A percentile compares a stretch with the other conserved stretches of the same genome.
phyloP scores from a whole-genome alignment of 2,113 vertebrate genomes.

The Seriola rivoliana region DNA sequence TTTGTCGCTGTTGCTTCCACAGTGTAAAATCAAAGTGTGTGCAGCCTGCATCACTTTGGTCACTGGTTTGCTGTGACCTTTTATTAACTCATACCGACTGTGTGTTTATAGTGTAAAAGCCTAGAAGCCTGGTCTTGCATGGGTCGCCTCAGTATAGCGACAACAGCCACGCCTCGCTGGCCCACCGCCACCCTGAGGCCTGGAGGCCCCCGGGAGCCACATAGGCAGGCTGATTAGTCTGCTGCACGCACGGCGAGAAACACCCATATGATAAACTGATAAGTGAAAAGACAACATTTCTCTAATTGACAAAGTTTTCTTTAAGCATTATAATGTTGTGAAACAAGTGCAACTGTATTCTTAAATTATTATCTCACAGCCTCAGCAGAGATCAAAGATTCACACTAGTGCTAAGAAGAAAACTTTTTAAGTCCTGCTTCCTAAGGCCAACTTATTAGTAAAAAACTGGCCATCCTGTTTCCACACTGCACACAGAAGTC shows the following conservation, averaged over 20 bases:
- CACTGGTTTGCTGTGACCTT: neutral
- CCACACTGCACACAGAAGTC: slow-evolving; percentile 6
- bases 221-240: neutral
- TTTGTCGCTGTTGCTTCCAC: slow-evolving; percentile 24
- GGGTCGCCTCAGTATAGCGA: neutral
- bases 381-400: neutral
- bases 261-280: neutral
- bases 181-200: slow-evolving; percentile 60
- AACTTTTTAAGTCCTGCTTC: too few relatives aligned
- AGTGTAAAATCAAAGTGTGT: neutral
- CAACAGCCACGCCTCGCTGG: slow-evolving; percentile 49
- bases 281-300: too few relatives aligned
- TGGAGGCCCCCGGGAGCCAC: slow-evolving; percentile 60
- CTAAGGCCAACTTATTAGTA: too few relatives aligned
- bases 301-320: too few relatives aligned
- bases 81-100: neutral
- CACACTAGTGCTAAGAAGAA: too few relatives aligned
- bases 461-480: neutral
- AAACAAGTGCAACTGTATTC: too few relatives aligned
- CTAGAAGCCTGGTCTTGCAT: slow-evolving; percentile 1
- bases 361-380: neutral
- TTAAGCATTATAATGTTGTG: too few relatives aligned
- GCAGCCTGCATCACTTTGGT: neutral
- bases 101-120: slow-evolving; percentile 24
- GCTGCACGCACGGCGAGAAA: neutral